Evolutionary conservation across 2,113 vertebrate species (phyloP), one percentile per base, ranked within the genome.

Genomic region (Actenoides hombroni): DNA sequence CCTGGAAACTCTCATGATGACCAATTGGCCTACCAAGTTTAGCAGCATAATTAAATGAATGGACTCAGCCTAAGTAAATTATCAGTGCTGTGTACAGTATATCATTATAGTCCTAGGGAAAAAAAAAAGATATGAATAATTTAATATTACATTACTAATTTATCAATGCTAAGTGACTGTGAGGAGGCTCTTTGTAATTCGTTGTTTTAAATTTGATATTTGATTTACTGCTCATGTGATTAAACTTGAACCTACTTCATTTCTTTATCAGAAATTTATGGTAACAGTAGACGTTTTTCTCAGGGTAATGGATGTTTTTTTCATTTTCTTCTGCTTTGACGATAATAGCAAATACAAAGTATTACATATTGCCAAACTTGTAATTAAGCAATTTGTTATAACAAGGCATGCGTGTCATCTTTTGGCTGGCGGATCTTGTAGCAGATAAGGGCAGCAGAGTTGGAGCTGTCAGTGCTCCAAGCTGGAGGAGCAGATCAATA

Each of bases 41-140:
- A 98, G 98, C 98, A 97, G 98, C 97, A 97, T 98, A 98, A 98
- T 98, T 98, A 98, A 98, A 98, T 98, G 98, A 98, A 98, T 98
- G 98, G 98, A 98, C 98, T 98, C 97, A 91, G 97, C 97, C 98
- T 98, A 98, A 98, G 98, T 98, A 98, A 98, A 98, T 98, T 98
- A 98, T 98, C 98, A 97, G 96, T 96, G 96, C 97, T 97, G 97
- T 98, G 97, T 98, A 98, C 97, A 98, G 98, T 98, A 98, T 98
- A 98, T 98, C 98, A 98, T 98, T 98, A 98, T 94, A 92, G 96
- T 97, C 95, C 75, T 82, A 97, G 97, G 94, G 93, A 96, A 96
- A 70, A 96, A 96, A 97, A 97, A 97, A 97, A 98, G 97, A 97
- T 96, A 98, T 98, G 98, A 98, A 98, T 98, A 98, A 98, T 98